These are phyloP conservation scores for Puntigrus tetrazona DNA, from an alignment of 2,113 vertebrate species.

Conservation along the genomic window DNA sequence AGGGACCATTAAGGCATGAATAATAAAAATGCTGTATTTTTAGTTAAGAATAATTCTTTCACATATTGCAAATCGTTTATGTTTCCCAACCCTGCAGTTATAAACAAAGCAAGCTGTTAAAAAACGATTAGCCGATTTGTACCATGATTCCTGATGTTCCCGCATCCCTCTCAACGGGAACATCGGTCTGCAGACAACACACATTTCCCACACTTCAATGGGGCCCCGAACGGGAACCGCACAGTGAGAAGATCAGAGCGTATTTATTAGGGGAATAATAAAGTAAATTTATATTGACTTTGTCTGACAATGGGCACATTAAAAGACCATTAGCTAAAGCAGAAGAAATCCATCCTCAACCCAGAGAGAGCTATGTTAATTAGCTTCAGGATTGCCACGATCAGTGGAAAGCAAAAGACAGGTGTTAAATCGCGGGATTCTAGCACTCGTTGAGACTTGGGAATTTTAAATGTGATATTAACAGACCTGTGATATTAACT, in stretches of 20 bases:
- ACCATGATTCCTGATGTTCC: slow-evolving; percentile 24
- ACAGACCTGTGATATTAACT: not conserved
- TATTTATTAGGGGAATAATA: slow-evolving; percentile 57
- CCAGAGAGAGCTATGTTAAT: slow-evolving; percentile 45
- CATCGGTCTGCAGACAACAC: slow-evolving; percentile 34
- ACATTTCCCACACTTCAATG: slow-evolving; percentile 12
- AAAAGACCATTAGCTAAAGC: slow-evolving; percentile 58
- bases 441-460: slow-evolving; percentile 11
- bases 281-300: slow-evolving; percentile 62
- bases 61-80: slow-evolving; percentile 11
- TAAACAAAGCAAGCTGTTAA: slow-evolving; percentile 54
- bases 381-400: not conserved
- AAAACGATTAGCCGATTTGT: slow-evolving; percentile 48
- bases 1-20: slow-evolving; percentile 1
- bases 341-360: slow-evolving; percentile 45
- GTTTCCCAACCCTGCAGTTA: slow-evolving; percentile 8
- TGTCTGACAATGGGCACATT: slow-evolving; percentile 57
- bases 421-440: slow-evolving; percentile 33
- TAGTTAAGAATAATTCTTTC: not conserved
- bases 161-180: not conserved
- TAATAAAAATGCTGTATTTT: not conserved
- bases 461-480: not conserved
- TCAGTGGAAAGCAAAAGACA: slow-evolving; percentile 31
- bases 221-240: slow-evolving; percentile 36
- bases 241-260: slow-evolving; percentile 47